Conservation (phyloP, 2,888 invertebrate genomes). For the Neoscelio sp. region DNA sequence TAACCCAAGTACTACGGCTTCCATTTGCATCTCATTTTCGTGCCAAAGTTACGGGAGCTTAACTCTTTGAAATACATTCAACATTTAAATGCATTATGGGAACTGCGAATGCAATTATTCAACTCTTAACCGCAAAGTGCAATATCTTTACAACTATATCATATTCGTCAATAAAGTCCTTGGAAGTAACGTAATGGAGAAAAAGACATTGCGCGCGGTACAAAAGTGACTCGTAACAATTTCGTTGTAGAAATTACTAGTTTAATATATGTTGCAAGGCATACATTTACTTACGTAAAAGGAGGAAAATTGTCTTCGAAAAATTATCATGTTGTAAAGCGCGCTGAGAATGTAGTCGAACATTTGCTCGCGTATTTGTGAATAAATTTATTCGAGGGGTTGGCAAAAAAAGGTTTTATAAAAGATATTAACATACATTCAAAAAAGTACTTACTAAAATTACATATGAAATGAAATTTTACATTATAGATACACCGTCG, state of each 20-base stretch:
- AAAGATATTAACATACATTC: too few relatives aligned
- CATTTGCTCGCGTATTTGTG: conserved; percentile 41
- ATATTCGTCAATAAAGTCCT: conserved; percentile 62
- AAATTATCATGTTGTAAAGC: conserved; percentile 57
- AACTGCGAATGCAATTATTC: conserved; percentile 66
- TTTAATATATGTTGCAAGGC: conserved; percentile 45
- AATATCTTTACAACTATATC: conserved; percentile 60
- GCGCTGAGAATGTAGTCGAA: conserved; percentile 39
- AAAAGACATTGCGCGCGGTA: conserved; percentile 42
- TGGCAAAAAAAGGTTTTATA: too few relatives aligned
- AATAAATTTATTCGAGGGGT: too few relatives aligned
- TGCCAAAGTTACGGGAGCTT: conserved; percentile 63
- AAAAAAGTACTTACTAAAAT: too few relatives aligned
- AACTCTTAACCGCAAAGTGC: conserved; percentile 64
- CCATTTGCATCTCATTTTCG: conserved; percentile 66
- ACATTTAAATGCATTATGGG: conserved; percentile 64
- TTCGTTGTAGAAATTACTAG: conserved; percentile 52
- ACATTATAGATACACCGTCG: too few relatives aligned
- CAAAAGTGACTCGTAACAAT: conserved; percentile 56
- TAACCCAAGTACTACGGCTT: conserved; percentile 60
- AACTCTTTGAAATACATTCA: conserved; percentile 64
- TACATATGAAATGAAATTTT: too few relatives aligned
- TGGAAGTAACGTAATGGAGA: conserved; percentile 30
- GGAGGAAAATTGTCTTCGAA: conserved; percentile 59
- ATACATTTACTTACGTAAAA: conserved; percentile 38